Percentiles rank a stretch among this genome's conserved stretches.
Evolutionary conservation across 2,888 invertebrate species (phyloP).

Genomic region (Altica lythri): DNA sequence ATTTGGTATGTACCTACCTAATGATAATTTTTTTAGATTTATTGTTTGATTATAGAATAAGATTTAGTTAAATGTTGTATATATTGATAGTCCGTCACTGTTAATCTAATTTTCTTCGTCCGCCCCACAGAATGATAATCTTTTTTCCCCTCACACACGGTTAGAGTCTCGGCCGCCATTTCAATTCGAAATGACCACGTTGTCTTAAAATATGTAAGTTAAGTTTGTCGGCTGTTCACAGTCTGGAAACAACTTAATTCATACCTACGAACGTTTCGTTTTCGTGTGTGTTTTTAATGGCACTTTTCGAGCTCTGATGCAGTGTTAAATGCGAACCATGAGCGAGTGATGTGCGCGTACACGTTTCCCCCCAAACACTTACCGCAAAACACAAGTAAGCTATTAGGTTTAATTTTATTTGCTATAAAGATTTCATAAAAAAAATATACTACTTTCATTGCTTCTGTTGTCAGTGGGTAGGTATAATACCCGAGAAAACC

Average conservation of each 20-base stretch:
- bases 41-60: too few relatives aligned
- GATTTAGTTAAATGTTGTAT: too few relatives aligned
- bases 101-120: conserved; percentile 37
- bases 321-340: conserved; percentile 27
- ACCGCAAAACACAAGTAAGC: conserved; percentile 42
- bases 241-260: conserved; percentile 46
- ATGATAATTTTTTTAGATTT: too few relatives aligned
- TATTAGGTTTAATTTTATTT: conserved; percentile 41
- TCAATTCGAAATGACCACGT: conserved; percentile 46
- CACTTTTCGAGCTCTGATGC: conserved; percentile 31
- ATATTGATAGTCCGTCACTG: conserved; percentile 18
- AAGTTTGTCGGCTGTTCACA: conserved; percentile 46
- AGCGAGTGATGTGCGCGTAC: conserved; percentile 38
- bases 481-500: conserved; percentile 29
- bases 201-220: conserved; percentile 50
- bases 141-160: conserved; percentile 31
- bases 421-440: conserved; percentile 41
- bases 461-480: conserved; percentile 26
- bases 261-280: too few relatives aligned
- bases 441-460: conserved; percentile 36
- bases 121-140: conserved; percentile 22
- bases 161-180: conserved; percentile 45
- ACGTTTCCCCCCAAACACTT: conserved; percentile 32
- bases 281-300: conserved; percentile 41
- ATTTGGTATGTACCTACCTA: too few relatives aligned